A percentile compares a stretch with the other conserved stretches of the same genome.
These are phyloP conservation scores for Equus przewalskii DNA, from an alignment of 2,113 vertebrate genomes.

Conservation along the genomic window DNA sequence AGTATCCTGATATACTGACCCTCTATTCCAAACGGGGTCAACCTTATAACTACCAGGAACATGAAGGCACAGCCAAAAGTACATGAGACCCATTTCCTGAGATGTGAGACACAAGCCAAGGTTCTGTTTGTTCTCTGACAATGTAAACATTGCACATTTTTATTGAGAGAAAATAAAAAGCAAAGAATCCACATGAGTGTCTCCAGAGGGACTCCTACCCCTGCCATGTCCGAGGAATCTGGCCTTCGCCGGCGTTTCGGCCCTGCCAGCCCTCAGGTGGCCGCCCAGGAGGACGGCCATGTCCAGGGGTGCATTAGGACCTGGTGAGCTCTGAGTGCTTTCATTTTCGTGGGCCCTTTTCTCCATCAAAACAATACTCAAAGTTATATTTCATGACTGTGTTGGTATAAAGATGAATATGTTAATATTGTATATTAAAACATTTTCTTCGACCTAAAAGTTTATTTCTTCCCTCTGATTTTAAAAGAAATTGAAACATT, in stretches of 20 bases:
- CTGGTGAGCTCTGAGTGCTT: not conserved
- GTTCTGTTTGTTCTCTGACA: constrained; percentile 53
- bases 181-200: not conserved
- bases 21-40: not conserved
- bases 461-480: constrained; percentile 1
- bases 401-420: not conserved
- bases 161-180: constrained; percentile 46
- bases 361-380: not conserved
- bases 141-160: constrained; percentile 13
- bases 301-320: rapidly evolving
- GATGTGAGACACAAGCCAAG: not conserved
- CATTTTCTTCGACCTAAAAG: not conserved
- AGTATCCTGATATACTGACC: not conserved
- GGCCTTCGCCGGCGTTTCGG: too few relatives aligned
- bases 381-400: not conserved
- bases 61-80: not conserved
- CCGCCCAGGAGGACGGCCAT: not conserved
- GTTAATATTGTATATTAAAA: not conserved
- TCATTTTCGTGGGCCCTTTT: not conserved
- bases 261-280: too few relatives aligned
- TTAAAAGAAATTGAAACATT: not conserved
- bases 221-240: rapidly evolving
- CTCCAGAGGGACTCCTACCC: not conserved
- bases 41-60: not conserved
- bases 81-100: not conserved